Base-by-base conservation (phyloP, 2,113 vertebrate genomes). In the Corythaixoides concolor region DNA sequence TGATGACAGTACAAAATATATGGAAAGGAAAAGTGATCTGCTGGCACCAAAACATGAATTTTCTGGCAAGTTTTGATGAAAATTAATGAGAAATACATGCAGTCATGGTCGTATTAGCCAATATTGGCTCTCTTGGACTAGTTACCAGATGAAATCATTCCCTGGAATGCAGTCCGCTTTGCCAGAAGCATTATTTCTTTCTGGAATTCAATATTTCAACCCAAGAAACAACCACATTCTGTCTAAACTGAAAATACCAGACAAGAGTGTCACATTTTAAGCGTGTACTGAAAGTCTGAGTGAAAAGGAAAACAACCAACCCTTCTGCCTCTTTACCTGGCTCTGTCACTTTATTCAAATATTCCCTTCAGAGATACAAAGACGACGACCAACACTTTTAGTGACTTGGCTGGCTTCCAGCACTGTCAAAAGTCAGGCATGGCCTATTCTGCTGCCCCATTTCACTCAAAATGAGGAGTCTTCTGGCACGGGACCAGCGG, bases 71-170 rank as follows among this genome's bases (percentile, higher is more conserved):
- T 85, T 93, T 76, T 85, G 59, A 85, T 62, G 70, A 85, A 93
- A 95, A 95, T 56, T 92, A 95, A 96, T 97, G 91, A 92, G 91
- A 97, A 95, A 95, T 95, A 91, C 84, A 95, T 92, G 59, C 84
- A 91, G 62, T 85, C 41, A 53, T 62, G 67, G 53, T 55, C 77
- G 33, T 89, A 95, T 89, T 88, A 89, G 74, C 94, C 91, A 96
- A 67, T 76, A 83, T 15, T 87, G 88, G 90, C 79, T 95, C 88
- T 90, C 56, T 60, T 94, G 92, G 91, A 89, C 77, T 63, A 87
- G 81, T 95, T 76, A 88, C 45, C 67, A 92, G 77, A 95, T 93
- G 87, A 97, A 97, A 95, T 93, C 80, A 85, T 76, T 70, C 63
- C 90, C 86, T 96, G 96, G 95, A 96, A 97, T 96, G 88, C 74